Percentiles rank a stretch among this genome's conserved stretches.
Conservation (phyloP, 2,797 vertebrate genomes). For the Miichthys miiuy region DNA sequence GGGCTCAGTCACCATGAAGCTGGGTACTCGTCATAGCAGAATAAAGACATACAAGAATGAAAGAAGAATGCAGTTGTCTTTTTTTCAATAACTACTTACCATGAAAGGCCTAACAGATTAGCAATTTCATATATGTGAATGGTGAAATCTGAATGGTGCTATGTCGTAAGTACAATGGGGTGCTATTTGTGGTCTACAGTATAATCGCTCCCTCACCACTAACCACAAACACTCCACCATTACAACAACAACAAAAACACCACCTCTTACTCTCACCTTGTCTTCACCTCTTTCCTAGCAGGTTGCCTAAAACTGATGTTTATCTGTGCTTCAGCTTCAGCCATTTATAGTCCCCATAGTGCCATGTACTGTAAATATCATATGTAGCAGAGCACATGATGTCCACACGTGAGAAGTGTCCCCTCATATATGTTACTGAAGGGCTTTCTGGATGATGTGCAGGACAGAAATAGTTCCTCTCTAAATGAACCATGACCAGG, state of each 20-base stretch:
- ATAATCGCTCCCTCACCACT: background rate
- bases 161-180: background rate
- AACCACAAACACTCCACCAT: background rate
- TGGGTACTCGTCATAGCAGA: background rate
- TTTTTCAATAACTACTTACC: background rate
- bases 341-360: slow-evolving; percentile 24
- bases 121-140: background rate
- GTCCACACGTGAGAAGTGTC: slow-evolving; percentile 50
- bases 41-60: background rate
- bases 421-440: slow-evolving; percentile 42
- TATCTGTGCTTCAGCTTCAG: slow-evolving; percentile 24
- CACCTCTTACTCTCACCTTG: slow-evolving; percentile 17
- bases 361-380: slow-evolving; percentile 41
- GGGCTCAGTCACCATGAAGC: background rate
- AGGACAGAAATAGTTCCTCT: slow-evolving; percentile 68
- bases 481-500: slow-evolving; percentile 74
- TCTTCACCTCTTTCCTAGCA: slow-evolving; percentile 22
- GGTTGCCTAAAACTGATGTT: slow-evolving; percentile 19
- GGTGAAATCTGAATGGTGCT: background rate
- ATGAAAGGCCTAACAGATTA: background rate
- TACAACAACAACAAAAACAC: slow-evolving; percentile 14
- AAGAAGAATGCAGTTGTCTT: background rate
- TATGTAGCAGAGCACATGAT: slow-evolving; percentile 47
- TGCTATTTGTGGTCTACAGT: slow-evolving; percentile 1
- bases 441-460: slow-evolving; percentile 64